Base-by-base conservation (phyloP, 1,140 invertebrate genomes). In the Trigoniulus corallinus region DNA sequence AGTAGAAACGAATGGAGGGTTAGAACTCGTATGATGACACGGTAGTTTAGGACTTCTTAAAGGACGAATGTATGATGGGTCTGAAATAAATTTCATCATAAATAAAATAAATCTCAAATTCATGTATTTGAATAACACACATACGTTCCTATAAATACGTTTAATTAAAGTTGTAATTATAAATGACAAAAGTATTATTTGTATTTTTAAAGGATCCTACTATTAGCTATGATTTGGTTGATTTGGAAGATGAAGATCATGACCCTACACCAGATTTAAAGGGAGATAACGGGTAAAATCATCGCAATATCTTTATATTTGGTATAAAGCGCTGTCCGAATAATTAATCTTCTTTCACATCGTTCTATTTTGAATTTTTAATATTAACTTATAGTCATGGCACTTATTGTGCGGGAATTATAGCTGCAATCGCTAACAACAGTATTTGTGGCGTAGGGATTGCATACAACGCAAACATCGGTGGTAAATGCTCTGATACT, bases 191-290 rank as follows among this genome's bases (percentile, higher is more conserved):
- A n/a, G n/a, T n/a, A n/a, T n/a, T n/a, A n/a, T n/a, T n/a, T n/a
- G n/a, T n/a, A n/a, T n/a, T n/a, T n/a, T n/a, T n/a, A n/a, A n/a
- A n/a, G n/a, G n/a, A 70, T 54, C 58, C 66, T 15, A 48, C 56
- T 41, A 64, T 65, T 4, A 72, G 70, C 56, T 61, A 60, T 26
- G 68, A 71, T 52, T 56, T 72, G 4, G 70, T 70, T 58, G 68
- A 67, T 52, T 55, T 56, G 18, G 51, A 61, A n/a, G 37, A 49
- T 34, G 34, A 50, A 40, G 20, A 43, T n/a, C 44, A 60, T 53
- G 68, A 72, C 57, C 70, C 71, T 1, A 64, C 59, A 50, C 70
- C 71, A 12, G 49, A 59, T 61, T 50, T 61, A 39, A 50, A 57
- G 41, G 47, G 52, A 10, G 49, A 51, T 20, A 56, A 72, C 57